Conservation (phyloP, 2,888 invertebrate genomes). For the Smittia sp. region DNA sequence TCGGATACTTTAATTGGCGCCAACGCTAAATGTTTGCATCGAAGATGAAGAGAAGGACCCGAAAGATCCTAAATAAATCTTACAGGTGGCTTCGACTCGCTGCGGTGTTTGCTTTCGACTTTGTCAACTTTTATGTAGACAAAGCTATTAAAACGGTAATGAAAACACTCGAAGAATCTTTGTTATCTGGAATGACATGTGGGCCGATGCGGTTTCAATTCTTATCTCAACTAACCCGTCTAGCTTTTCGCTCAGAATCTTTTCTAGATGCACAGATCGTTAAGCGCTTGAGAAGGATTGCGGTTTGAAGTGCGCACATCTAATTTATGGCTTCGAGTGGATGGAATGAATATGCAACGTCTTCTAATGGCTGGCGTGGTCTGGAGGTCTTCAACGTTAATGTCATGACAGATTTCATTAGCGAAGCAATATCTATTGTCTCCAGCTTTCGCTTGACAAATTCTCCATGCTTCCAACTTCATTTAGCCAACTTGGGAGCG, state of each 20-base stretch:
- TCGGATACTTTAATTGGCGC: constrained; percentile 28
- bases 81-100: constrained; percentile 29
- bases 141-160: constrained; percentile 23
- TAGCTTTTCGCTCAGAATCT: background rate
- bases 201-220: constrained; percentile 18
- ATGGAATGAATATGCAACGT: constrained; percentile 8
- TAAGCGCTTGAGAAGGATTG: constrained; percentile 2
- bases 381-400: constrained; percentile 20
- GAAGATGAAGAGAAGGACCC: background rate
- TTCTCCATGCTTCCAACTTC: constrained; percentile 7
- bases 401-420: constrained; percentile 28
- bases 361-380: background rate
- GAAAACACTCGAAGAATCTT: constrained; percentile 31
- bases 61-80: constrained; percentile 38
- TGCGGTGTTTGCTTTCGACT: constrained; percentile 35
- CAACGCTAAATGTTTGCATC: constrained; percentile 23
- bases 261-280: background rate
- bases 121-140: constrained; percentile 30
- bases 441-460: background rate
- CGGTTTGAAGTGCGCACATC: constrained; percentile 16
- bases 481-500: constrained; percentile 27
- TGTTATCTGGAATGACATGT: background rate
- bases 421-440: constrained; percentile 9
- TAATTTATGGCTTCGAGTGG: constrained; percentile 24
- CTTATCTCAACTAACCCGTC: constrained; percentile 7